Evolutionary conservation across 2,888 invertebrate genomes (phyloP).

Genomic region (Conops quadrifasciatus): DNA sequence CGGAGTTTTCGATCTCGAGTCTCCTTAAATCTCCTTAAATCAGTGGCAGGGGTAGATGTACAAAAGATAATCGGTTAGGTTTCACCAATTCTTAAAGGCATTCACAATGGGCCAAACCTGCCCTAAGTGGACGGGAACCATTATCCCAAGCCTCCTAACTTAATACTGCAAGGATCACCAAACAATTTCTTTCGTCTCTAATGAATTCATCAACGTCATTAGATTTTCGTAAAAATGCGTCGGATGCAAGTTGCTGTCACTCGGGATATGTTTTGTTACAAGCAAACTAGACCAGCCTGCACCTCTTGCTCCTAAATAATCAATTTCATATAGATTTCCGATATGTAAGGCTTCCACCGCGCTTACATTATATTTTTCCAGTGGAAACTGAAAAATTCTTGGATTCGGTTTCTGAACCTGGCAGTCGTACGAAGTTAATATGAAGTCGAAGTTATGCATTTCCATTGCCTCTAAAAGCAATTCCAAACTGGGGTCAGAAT

Average conservation of each 20-base stretch:
- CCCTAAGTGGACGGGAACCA: no score
- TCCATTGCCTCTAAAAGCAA: conserved; percentile 72
- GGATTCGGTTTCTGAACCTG: conserved; percentile 66
- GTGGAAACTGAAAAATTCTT: conserved; percentile 65
- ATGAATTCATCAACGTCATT: conserved; percentile 47
- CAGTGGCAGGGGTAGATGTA: no score
- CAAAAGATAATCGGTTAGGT: no score
- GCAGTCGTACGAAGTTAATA: conserved; percentile 80
- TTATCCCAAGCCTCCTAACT: no score
- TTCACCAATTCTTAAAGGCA: no score
- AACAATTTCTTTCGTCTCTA: conserved; percentile 51
- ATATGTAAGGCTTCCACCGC: conserved; percentile 80
- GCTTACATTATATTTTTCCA: conserved; percentile 65
- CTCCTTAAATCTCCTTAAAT: no score
- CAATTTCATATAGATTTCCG: conserved; percentile 79
- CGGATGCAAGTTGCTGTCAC: conserved; percentile 37
- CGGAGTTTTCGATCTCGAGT: no score
- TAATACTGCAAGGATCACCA: no score
- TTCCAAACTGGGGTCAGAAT: conserved; percentile 84
- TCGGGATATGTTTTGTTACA: conserved; percentile 39
- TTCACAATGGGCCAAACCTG: no score
- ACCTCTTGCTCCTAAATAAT: conserved; percentile 79
- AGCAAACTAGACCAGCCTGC: conserved; percentile 66
- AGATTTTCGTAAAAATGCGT: conserved; percentile 53
- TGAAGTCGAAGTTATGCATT: conserved; percentile 75